Conservation (phyloP, 2,888 invertebrate species). For the Gnatocerus cornutus region DNA sequence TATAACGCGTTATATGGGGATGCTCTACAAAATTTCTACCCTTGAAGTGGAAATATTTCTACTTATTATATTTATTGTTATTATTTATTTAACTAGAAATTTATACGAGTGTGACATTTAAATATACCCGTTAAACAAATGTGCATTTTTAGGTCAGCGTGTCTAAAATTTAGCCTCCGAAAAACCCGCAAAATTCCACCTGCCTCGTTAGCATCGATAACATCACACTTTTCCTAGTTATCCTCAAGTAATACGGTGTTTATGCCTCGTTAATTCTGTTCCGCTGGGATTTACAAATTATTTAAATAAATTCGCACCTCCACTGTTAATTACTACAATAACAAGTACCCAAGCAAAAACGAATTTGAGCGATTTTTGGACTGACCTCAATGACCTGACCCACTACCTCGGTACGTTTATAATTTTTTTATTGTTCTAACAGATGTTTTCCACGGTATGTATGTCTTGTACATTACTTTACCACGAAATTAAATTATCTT, state of each 20-base stretch:
- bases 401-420: neutral
- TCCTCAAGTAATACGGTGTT: conserved; percentile 20
- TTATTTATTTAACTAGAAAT: conserved; percentile 1
- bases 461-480: conserved; percentile 7
- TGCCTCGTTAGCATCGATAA: neutral
- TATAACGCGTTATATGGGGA: conserved; percentile 81
- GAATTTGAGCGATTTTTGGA: neutral
- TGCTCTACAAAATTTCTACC: conserved; percentile 81
- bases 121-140: no score
- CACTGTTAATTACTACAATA: conserved; percentile 3
- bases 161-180: neutral
- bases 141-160: no score
- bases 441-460: conserved; percentile 18
- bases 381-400: conserved; percentile 20
- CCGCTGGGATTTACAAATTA: conserved; percentile 16
- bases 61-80: conserved; percentile 19
- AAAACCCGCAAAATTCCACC: neutral
- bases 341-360: neutral
- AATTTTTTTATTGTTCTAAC: conserved; percentile 12
- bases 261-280: conserved; percentile 23
- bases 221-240: neutral
- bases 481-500: conserved; percentile 18
- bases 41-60: conserved; percentile 66
- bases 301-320: conserved; percentile 17
- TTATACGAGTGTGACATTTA: no score